Evolutionary conservation across 2,888 invertebrate species (phyloP), one percentile per base, ranked within the genome.

Genomic region (Acanthococcus lagerstroemiae): DNA sequence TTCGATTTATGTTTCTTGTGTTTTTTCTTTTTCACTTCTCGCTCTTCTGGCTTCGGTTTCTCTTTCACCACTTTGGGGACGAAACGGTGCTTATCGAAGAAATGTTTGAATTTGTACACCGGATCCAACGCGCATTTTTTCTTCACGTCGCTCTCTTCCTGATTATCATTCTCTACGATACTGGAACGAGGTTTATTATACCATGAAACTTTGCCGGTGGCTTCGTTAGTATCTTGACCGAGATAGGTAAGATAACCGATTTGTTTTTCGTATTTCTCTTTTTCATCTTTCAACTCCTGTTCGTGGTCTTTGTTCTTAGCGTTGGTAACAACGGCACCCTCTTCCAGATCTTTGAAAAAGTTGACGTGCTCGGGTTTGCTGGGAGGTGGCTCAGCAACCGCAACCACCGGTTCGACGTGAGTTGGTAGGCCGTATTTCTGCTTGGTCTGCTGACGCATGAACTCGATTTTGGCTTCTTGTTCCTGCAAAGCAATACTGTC

Each of bases 181-280:
- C 66, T 77, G 77, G 57, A 79, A 52, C 89, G 88, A 22, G 81
- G 76, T 65, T 85, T 80, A 76, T 92, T 86, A 78, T 94, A 95
- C 95, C 95, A 95, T 72, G 88, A 90, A 72, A 83, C 84, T 73
- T 88, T 86, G 44, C 87, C 89, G n/a, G 87, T 81, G 2, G 85
- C 84, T 78, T 92, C 91, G 77, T 90, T 86, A 37, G 90, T 88
- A 73, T 91, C 90, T 77, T 97, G 95, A 0, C 95, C 97, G 65
- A 97, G 80, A 78, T 95, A 96, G 3, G 94, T 95, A 45, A 97
- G 80, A 73, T 95, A 90, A 0, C 99, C 97, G 74, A 99, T 93
- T 78, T 93, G 90, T 75, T 95, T 96, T 75, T 99, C 97, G 80
- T 95, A 95, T 72, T 94, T 92, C 76, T 97, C 95, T 74, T 87